Percentiles rank a stretch among this genome's conserved stretches.
Evolutionary conservation across 2,113 vertebrate species (phyloP).

Genomic region (Petaurus breviceps): DNA sequence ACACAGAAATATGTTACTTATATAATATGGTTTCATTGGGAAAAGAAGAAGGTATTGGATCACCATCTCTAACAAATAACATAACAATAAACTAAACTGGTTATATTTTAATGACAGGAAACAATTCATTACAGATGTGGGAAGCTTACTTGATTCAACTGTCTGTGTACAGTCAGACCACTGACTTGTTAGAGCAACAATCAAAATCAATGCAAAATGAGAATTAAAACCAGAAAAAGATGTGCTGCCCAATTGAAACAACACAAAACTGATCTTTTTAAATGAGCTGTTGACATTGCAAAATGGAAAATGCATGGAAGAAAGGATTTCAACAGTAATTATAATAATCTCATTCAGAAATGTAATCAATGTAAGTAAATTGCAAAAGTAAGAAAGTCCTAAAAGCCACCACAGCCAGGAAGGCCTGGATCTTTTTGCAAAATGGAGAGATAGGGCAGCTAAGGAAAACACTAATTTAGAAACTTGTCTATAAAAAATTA

Average conservation of each 20-base stretch:
- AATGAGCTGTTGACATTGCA: background rate
- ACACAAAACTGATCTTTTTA: background rate
- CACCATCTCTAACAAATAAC: background rate
- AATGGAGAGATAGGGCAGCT: background rate
- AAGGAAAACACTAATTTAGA: background rate
- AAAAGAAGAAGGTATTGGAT: background rate
- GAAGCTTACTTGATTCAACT: background rate
- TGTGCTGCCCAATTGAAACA: background rate
- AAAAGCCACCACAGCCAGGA: background rate
- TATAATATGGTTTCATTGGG: background rate
- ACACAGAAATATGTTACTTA: background rate
- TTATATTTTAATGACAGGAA: background rate
- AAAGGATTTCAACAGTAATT: background rate
- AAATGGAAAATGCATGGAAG: background rate
- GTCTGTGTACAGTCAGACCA: background rate
- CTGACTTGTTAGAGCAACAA: background rate
- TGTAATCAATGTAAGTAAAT: background rate
- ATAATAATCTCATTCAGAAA: background rate
- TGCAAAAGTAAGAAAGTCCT: background rate
- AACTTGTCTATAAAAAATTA: background rate
- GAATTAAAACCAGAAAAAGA: background rate
- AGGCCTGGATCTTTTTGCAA: background rate
- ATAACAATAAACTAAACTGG: background rate
- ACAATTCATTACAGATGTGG: background rate
- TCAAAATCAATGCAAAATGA: background rate